These are phyloP conservation scores for Alligator sinensis DNA, from an alignment of 2,113 vertebrate species.

Conservation along the genomic window DNA sequence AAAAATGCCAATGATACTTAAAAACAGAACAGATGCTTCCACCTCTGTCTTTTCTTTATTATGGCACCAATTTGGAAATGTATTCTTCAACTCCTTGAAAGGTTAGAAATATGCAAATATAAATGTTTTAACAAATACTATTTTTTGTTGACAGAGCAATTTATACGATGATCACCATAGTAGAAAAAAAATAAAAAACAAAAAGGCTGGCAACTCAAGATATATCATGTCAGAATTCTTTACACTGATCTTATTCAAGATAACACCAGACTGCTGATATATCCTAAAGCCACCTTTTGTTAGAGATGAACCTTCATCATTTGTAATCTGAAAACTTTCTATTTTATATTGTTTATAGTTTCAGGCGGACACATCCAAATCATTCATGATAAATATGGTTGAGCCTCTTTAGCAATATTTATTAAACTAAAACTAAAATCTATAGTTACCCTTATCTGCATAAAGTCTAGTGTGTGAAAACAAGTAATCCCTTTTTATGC, in stretches of 20 bases:
- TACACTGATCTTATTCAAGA: neutral
- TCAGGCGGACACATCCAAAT: neutral
- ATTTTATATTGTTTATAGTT: neutral
- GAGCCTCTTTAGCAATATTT: neutral
- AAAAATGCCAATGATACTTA: neutral
- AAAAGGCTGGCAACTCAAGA: neutral
- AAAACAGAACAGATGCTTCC: neutral
- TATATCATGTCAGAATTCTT: neutral
- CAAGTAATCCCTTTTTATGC: neutral
- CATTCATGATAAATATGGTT: neutral
- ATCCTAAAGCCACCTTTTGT: neutral
- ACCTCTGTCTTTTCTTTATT: neutral
- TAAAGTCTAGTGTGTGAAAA: neutral
- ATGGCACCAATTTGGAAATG: neutral
- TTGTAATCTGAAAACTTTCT: neutral
- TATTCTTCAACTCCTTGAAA: neutral
- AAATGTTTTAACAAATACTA: neutral
- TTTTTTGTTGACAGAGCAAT: no score
- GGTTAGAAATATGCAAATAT: neutral
- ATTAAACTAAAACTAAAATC: neutral
- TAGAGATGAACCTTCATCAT: neutral
- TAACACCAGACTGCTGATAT: neutral
- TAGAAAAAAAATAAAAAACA: neutral
- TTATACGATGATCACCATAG: neutral
- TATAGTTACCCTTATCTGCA: neutral